Percentiles rank a stretch among this genome's conserved stretches.
Evolutionary conservation across 2,888 invertebrate species (phyloP).

Genomic region (Rotaria macrura): DNA sequence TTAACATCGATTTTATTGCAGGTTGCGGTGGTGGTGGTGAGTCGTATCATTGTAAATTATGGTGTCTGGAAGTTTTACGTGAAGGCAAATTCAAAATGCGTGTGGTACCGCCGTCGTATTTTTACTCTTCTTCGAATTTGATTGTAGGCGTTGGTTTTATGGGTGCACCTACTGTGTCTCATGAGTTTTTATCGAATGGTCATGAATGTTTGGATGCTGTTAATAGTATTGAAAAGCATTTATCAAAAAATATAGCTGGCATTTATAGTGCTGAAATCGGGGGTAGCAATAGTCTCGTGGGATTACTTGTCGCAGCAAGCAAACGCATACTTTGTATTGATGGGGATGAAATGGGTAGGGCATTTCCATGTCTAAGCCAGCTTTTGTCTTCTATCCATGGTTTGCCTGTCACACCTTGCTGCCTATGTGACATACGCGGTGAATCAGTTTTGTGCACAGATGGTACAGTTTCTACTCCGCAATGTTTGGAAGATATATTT

Average conservation of each 20-base stretch:
- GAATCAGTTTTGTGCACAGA: slow-evolving; percentile 33
- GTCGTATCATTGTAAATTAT: slow-evolving; percentile 40
- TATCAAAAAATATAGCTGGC: slow-evolving; percentile 36
- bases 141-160: slow-evolving; percentile 38
- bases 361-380: neutral
- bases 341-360: neutral
- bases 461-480: slow-evolving; percentile 38
- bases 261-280: slow-evolving; percentile 42
- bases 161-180: slow-evolving; percentile 41
- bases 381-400: neutral
- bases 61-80: slow-evolving; percentile 37
- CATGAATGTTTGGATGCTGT: slow-evolving; percentile 37
- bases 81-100: slow-evolving; percentile 39
- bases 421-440: neutral
- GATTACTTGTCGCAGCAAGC: slow-evolving; percentile 40
- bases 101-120: slow-evolving; percentile 38
- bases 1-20: neutral
- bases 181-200: slow-evolving; percentile 40
- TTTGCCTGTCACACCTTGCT: neutral
- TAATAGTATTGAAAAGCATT: neutral
- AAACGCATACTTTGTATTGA: slow-evolving; percentile 36
- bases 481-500: slow-evolving; percentile 40
- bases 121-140: neutral
- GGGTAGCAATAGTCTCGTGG: slow-evolving; percentile 42
- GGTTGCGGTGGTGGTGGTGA: slow-evolving; percentile 46